phyloP scores from a whole-genome alignment of 1,140 invertebrate species.

The Bombus huntii region DNA sequence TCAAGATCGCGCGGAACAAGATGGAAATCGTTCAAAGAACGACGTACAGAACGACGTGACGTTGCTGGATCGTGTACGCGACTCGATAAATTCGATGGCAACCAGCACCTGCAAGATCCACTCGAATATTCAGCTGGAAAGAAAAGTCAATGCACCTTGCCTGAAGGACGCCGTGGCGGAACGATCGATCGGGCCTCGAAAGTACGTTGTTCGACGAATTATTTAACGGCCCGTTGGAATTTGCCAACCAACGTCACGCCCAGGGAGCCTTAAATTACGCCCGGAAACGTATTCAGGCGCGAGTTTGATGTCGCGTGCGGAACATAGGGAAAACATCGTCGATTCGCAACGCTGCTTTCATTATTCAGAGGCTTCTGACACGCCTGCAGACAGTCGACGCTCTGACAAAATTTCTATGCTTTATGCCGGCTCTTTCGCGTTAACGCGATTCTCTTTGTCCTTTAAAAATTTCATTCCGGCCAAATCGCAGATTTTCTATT shows the following conservation, averaged over 20 bases:
- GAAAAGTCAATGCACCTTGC: constrained; percentile 16
- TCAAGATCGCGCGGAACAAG: background rate
- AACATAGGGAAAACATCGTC: constrained; percentile 33
- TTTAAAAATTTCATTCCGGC: background rate
- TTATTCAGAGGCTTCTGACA: constrained; percentile 60
- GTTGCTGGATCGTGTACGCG: background rate
- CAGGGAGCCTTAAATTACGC: background rate
- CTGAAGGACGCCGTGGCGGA: background rate
- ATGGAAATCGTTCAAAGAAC: background rate
- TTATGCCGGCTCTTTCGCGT: constrained; percentile 17
- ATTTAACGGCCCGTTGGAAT: background rate
- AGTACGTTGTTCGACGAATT: constrained; percentile 27
- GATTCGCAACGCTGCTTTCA: constrained; percentile 53
- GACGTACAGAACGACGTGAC: background rate
- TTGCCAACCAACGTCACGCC: background rate
- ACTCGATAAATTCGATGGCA: background rate
- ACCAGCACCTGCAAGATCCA: background rate
- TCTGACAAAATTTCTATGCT: constrained; percentile 45
- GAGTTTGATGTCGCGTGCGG: constrained; percentile 40
- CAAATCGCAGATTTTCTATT: background rate
- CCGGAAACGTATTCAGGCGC: constrained; percentile 21
- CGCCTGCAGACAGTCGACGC: constrained; percentile 25
- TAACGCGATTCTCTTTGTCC: background rate
- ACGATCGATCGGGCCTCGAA: background rate
- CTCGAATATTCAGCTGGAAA: constrained; percentile 19